Evolutionary conservation across 2,113 vertebrate species (phyloP).

Genomic region (Mesocricetus auratus): DNA sequence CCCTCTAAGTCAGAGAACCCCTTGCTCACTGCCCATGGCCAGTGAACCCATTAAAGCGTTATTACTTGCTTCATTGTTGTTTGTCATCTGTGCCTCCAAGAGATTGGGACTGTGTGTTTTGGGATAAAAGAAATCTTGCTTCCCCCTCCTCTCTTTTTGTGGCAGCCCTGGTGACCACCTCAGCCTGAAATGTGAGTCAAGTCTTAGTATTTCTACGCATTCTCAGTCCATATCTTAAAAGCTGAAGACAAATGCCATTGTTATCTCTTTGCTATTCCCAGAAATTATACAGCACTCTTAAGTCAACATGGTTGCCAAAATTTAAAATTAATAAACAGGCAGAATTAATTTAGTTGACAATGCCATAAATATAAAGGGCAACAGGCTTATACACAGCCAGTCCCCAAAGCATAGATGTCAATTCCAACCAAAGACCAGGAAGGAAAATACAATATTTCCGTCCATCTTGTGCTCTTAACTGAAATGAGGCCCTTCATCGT

Average conservation of each 20-base stretch:
- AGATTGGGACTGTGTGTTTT: background rate
- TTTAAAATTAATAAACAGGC: conserved; percentile 27
- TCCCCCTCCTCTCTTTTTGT: background rate
- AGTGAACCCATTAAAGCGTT: background rate
- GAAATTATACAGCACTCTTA: background rate
- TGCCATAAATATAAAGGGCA: background rate
- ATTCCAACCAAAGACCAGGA: background rate
- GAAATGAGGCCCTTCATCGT: background rate
- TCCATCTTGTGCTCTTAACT: background rate
- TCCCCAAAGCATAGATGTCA: background rate
- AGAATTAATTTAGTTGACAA: background rate
- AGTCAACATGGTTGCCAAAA: background rate
- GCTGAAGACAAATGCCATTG: background rate
- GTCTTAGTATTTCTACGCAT: background rate
- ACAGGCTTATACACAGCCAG: background rate
- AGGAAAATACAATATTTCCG: background rate
- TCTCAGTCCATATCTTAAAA: background rate
- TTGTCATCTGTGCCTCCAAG: background rate
- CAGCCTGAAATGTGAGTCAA: background rate
- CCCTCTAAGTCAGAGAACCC: background rate
- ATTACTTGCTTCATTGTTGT: background rate
- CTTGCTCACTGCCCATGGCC: background rate
- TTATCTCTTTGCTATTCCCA: background rate
- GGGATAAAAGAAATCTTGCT: background rate
- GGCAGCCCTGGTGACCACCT: background rate